Conservation (phyloP, 2,113 vertebrate genomes). For the Anarrhichthys ocellatus region DNA sequence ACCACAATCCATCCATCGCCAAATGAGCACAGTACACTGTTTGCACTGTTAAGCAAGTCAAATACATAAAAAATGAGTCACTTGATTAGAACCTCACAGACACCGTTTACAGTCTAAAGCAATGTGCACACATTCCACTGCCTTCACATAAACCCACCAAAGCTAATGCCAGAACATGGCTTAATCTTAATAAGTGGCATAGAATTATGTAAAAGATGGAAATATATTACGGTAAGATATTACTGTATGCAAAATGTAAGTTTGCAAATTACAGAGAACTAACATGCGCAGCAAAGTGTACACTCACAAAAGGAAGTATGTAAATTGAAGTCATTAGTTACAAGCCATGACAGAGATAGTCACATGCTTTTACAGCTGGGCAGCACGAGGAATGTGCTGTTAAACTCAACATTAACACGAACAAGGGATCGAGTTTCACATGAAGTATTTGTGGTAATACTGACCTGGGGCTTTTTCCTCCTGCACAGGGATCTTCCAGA, state of each 20-base stretch:
- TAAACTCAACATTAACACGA: conserved; percentile 1
- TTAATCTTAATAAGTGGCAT: not conserved
- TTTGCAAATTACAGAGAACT: not conserved
- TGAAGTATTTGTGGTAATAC: conserved; percentile 2
- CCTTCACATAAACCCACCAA: conserved; percentile 2
- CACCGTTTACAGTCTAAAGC: conserved; percentile 1
- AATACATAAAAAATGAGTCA: not conserved
- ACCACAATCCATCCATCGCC: not conserved
- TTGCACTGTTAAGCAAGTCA: not conserved
- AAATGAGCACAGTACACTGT: conserved; percentile 8
- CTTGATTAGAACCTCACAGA: conserved; percentile 8
- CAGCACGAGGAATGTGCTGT: conserved; percentile 1
- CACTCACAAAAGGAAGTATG: not conserved
- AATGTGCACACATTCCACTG: conserved; percentile 16
- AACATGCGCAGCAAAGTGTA: not conserved
- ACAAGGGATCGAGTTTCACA: not conserved
- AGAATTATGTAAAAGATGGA: not conserved
- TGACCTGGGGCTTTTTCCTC: conserved; percentile 93
- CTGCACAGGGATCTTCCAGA: conserved; percentile 97
- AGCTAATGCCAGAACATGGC: not conserved
- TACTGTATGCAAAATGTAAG: no score
- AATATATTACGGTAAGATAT: no score
- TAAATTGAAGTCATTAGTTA: conserved; percentile 14
- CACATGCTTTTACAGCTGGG: not conserved
- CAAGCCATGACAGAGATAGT: conserved; percentile 7